Conservation (phyloP, 2,113 vertebrate species). For the Anseranas semipalmata region DNA sequence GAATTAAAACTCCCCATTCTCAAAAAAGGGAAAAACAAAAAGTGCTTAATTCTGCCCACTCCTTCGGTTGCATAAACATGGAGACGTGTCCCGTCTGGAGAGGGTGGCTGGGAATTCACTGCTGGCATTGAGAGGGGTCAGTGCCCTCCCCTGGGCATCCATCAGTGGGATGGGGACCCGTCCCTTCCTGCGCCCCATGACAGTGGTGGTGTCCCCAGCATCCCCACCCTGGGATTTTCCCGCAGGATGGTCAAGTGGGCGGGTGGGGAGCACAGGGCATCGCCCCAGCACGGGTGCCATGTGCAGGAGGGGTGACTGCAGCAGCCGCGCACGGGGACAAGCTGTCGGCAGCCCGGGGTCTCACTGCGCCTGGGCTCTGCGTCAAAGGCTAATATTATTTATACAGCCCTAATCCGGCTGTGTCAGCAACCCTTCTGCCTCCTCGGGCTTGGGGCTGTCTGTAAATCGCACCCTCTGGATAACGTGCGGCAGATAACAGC, state of each 20-base stretch:
- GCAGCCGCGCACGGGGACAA: accelerated
- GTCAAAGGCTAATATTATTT: background rate
- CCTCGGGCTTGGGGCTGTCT: background rate
- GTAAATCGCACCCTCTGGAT: background rate
- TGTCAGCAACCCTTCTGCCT: background rate
- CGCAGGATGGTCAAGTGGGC: too few species aligned
- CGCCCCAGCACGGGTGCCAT: accelerated
- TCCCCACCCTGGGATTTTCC: background rate
- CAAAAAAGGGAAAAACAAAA: slow-evolving; percentile 80
- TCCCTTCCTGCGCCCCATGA: accelerated
- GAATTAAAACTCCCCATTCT: slow-evolving; percentile 74
- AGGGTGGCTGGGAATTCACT: background rate
- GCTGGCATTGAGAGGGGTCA: background rate
- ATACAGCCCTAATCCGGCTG: background rate
- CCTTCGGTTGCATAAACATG: slow-evolving; percentile 18
- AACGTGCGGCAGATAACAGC: background rate
- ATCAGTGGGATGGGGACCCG: accelerated
- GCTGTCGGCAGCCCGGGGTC: background rate
- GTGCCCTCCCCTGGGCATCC: background rate
- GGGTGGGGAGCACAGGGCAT: background rate
- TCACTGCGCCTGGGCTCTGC: background rate
- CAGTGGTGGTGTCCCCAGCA: accelerated
- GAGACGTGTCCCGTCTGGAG: background rate
- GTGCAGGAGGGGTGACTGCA: background rate
- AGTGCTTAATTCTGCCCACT: slow-evolving; percentile 43